Evolutionary conservation across 2,888 invertebrate species (phyloP), one percentile per base, ranked within the genome.

Genomic region (Drosophila multiciliata): DNA sequence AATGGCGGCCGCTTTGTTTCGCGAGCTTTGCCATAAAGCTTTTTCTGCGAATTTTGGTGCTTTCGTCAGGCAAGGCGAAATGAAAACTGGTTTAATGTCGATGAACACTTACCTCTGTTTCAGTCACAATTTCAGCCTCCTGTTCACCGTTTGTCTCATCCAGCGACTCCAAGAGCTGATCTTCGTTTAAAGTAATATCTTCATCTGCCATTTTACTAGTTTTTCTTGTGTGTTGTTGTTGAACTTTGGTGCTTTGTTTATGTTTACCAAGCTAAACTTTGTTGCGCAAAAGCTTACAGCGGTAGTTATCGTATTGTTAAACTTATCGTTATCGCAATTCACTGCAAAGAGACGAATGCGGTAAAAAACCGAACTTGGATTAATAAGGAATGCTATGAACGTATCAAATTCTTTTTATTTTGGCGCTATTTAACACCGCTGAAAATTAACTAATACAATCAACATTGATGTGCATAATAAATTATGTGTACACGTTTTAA

Each of bases 91-190:
- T 70, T 64, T 57, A n/a, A 69, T 74, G 66, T 57, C 63, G 63
- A 36, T 53, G 8, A 23, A 36, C 23, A 80, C 91, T 90, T 87
- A 93, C 93, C 91, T 93, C 93, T 76, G 91, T 92, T 79, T 93
- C 93, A 86, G 92, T 92, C 82, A 91, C 83, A 69, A 93, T 85
- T 87, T 93, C 93, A 70, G 92, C 83, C 88, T 92, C 92, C 90
- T 90, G 90, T 69, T 93, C 93, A 80, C 93, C 93, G 86, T 93
- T 92, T 64, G 93, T 92, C 82, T 93, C 93, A 68, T 93, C 93
- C 87, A 93, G 86, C 79, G 93, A 93, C 79, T 93, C 93, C 87
- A 93, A 85, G 67, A 93, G 92, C 89, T 93, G 93, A 83, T 93
- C 93, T 90, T 93, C 93, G 78, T 92, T 93, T 81, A 93, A 85